These are phyloP conservation scores for Clivina fossor DNA, from an alignment of 2,888 invertebrate genomes.

Conservation along the genomic window DNA sequence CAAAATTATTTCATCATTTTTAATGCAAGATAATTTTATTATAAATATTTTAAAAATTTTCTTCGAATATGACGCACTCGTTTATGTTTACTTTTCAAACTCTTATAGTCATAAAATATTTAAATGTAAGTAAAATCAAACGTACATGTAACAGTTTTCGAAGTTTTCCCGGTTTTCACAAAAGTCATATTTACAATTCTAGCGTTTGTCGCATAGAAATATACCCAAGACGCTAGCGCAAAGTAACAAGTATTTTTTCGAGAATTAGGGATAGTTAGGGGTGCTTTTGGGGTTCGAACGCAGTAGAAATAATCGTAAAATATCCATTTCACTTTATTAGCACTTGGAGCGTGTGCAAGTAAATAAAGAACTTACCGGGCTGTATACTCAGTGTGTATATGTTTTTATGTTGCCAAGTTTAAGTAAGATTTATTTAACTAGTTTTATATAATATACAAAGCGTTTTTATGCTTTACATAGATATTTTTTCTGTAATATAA, in stretches of 20 bases:
- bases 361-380: slow-evolving; percentile 25
- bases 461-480: too few relatives aligned
- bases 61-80: too few relatives aligned
- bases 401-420: too few relatives aligned
- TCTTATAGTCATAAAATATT: slow-evolving; percentile 19
- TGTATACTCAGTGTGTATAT: too few relatives aligned
- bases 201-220: background rate
- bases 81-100: too few relatives aligned
- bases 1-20: too few relatives aligned
- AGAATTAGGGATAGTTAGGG: background rate
- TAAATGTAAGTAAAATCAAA: slow-evolving; percentile 19
- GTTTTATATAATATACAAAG: too few relatives aligned
- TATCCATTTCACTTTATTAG: slow-evolving; percentile 32
- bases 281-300: slow-evolving; percentile 2
- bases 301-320: slow-evolving; percentile 30
- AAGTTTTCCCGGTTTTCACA: background rate
- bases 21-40: too few relatives aligned
- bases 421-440: too few relatives aligned
- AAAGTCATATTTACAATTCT: background rate
- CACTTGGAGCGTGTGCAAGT: slow-evolving; percentile 10
- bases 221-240: background rate
- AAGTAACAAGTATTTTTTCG: background rate
- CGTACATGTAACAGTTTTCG: slow-evolving; percentile 24
- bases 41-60: too few relatives aligned
- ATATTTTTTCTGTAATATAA: too few relatives aligned